Conservation (phyloP, 2,888 invertebrate species). For the Cerastoderma edule region DNA sequence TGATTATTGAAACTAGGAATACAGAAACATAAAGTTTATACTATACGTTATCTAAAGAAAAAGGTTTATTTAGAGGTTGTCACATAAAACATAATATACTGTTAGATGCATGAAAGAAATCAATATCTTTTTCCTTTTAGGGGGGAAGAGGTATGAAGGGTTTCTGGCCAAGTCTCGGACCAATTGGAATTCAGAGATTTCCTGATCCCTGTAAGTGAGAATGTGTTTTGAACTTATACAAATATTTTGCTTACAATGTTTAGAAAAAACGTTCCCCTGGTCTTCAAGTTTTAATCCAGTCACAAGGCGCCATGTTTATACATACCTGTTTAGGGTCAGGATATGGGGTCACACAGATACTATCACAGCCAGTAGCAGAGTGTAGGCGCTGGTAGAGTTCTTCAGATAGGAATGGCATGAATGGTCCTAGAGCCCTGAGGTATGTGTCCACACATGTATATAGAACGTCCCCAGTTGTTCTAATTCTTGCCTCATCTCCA, state of each 20-base stretch:
- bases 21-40: too few relatives aligned
- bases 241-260: neutral
- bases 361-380: slow-evolving; percentile 85
- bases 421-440: slow-evolving; percentile 93
- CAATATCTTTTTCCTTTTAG: too few relatives aligned
- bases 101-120: too few relatives aligned
- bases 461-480: slow-evolving; percentile 85
- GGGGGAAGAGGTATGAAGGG: neutral
- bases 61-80: too few relatives aligned
- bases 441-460: slow-evolving; percentile 92
- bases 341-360: slow-evolving; percentile 94
- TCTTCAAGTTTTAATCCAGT: neutral
- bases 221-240: neutral
- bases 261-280: neutral
- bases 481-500: slow-evolving; percentile 40
- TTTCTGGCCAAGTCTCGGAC: neutral
- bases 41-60: too few relatives aligned
- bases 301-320: neutral
- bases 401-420: slow-evolving; percentile 98
- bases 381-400: slow-evolving; percentile 97
- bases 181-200: neutral
- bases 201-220: neutral
- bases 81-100: too few relatives aligned
- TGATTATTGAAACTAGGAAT: too few relatives aligned
- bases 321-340: slow-evolving; percentile 85